These are phyloP conservation scores for Tryphoninae sp. DNA, from an alignment of 2,888 invertebrate genomes.

Conservation along the genomic window DNA sequence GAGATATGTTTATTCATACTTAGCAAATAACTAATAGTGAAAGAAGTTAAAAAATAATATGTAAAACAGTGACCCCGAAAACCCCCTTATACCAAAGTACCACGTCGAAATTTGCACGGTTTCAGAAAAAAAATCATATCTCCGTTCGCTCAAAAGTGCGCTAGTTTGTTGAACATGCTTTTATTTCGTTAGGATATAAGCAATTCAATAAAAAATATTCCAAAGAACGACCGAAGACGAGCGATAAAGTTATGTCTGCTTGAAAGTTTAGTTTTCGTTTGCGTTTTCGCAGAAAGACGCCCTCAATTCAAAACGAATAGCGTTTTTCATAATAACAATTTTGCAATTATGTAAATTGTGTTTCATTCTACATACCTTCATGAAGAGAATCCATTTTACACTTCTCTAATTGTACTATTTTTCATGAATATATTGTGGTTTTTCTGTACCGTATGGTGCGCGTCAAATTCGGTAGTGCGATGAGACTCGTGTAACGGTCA, in stretches of 20 bases:
- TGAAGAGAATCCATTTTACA: too few species aligned
- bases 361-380: not conserved
- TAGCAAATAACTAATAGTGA: conserved; percentile 24
- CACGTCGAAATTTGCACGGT: conserved; percentile 6
- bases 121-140: conserved; percentile 12
- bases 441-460: too few species aligned
- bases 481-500: too few species aligned
- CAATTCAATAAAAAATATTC: not conserved
- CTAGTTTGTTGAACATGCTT: conserved; percentile 2
- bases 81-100: conserved; percentile 5
- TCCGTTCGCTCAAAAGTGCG: conserved; percentile 5
- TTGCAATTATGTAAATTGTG: conserved; percentile 9
- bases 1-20: not conserved
- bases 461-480: too few species aligned
- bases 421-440: conserved; percentile 13
- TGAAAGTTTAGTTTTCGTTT: conserved; percentile 11
- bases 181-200: conserved; percentile 2
- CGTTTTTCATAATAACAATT: conserved; percentile 11
- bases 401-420: not conserved
- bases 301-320: not conserved
- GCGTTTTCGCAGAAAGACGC: not conserved
- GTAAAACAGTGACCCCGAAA: not conserved
- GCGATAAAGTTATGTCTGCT: conserved; percentile 1
- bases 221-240: conserved; percentile 1
- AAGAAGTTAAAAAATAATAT: conserved; percentile 10